Conservation (phyloP, 2,113 vertebrate genomes). For the Benitochromis conjunctus region DNA sequence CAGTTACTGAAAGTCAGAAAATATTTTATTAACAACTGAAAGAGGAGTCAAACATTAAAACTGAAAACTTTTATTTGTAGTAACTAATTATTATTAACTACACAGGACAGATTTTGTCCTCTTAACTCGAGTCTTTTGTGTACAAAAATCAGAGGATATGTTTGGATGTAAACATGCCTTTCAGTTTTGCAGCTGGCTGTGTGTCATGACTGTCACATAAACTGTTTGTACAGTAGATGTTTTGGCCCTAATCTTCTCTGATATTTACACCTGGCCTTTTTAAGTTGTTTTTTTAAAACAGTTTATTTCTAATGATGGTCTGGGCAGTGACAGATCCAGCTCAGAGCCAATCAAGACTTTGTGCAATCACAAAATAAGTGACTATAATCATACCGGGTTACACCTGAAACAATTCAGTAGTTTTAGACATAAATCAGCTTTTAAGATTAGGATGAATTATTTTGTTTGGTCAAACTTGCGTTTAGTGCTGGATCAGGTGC, state of each 20-base stretch:
- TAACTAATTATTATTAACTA: too few relatives aligned
- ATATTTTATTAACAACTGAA: background rate
- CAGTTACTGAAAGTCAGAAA: background rate
- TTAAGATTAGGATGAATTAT: background rate
- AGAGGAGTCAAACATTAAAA: background rate
- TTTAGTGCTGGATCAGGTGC: background rate
- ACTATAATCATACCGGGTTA: fast-evolving
- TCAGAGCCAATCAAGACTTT: background rate
- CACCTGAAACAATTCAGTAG: background rate
- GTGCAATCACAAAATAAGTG: background rate
- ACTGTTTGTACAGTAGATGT: fast-evolving
- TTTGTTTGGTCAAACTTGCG: background rate
- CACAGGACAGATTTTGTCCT: background rate
- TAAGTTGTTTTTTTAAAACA: background rate
- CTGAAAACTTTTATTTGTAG: background rate
- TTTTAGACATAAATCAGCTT: background rate
- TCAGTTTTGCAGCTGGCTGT: background rate
- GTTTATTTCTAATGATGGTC: fast-evolving
- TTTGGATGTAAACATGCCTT: background rate
- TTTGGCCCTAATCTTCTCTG: fast-evolving
- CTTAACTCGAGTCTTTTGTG: background rate
- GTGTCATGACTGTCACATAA: background rate
- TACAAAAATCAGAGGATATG: background rate
- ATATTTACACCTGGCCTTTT: background rate
- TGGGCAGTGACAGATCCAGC: background rate